Percentiles rank a stretch among this genome's conserved stretches.
These are phyloP conservation scores for Takifugu ocellatus DNA, from an alignment of 2,797 vertebrate genomes.

Conservation along the genomic window DNA sequence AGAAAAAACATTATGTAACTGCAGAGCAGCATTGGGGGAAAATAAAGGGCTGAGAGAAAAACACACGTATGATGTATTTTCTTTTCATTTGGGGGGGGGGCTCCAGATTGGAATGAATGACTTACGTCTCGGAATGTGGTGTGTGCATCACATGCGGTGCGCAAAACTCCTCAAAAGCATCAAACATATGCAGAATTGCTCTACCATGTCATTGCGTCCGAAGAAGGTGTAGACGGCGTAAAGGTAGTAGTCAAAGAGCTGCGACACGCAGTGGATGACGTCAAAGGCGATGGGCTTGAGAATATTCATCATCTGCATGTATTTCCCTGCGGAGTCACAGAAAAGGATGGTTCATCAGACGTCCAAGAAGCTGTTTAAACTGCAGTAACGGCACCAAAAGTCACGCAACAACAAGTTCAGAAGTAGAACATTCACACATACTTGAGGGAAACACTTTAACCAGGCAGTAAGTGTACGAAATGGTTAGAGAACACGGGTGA, in stretches of 20 bases:
- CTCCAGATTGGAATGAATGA: neutral
- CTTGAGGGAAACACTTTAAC: slow-evolving; percentile 38
- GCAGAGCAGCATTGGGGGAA: neutral
- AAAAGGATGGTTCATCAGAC: neutral
- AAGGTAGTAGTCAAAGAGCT: slow-evolving; percentile 98
- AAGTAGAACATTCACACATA: slow-evolving; percentile 44
- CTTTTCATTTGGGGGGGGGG: neutral
- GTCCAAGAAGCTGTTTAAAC: neutral
- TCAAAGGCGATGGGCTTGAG: slow-evolving; percentile 98
- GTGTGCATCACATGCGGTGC: neutral
- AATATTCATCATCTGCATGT: slow-evolving; percentile 99
- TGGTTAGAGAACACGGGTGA: slow-evolving; percentile 32
- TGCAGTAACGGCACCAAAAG: no score
- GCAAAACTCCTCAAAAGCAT: no score
- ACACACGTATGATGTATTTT: neutral
- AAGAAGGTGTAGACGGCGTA: slow-evolving; percentile 98
- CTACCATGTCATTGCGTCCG: slow-evolving; percentile 94
- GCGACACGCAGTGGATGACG: slow-evolving; percentile 98
- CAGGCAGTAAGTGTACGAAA: slow-evolving; percentile 49
- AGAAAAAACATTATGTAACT: slow-evolving; percentile 13
- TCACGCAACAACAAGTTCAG: slow-evolving; percentile 22
- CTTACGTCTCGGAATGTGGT: neutral
- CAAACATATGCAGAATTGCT: slow-evolving; percentile 23
- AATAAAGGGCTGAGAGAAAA: neutral
- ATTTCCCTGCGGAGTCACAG: slow-evolving; percentile 81